Conservation (phyloP, 2,888 invertebrate species). For the Amaurobius ferox region DNA sequence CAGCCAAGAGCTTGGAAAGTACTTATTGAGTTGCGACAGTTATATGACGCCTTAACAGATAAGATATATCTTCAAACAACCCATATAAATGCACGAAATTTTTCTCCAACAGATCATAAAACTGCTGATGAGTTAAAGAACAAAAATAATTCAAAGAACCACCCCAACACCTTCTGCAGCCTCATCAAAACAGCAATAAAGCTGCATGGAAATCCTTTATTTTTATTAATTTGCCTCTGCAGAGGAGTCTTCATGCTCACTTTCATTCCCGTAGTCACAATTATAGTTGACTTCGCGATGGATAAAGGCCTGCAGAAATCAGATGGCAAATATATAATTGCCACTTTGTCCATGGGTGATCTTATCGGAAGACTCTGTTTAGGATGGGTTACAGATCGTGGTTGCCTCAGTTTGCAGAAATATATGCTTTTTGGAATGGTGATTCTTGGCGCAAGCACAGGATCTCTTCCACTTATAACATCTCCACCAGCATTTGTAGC, state of each 20-base stretch:
- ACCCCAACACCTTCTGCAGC: not conserved
- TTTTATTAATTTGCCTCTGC: slow-evolving; percentile 43
- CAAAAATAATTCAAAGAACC: not conserved
- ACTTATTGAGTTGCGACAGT: not conserved
- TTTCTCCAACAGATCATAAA: not conserved
- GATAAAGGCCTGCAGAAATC: slow-evolving; percentile 40
- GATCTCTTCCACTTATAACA: slow-evolving; percentile 19
- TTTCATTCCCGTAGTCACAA: slow-evolving; percentile 43
- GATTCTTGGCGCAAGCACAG: slow-evolving; percentile 12
- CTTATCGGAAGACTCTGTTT: slow-evolving; percentile 47
- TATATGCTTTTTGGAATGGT: slow-evolving; percentile 36
- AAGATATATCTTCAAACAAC: not conserved
- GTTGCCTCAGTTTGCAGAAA: slow-evolving; percentile 3
- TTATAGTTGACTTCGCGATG: slow-evolving; percentile 50
- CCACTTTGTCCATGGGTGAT: slow-evolving; percentile 45
- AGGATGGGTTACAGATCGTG: slow-evolving; percentile 55
- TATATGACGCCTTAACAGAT: not conserved
- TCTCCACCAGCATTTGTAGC: not conserved
- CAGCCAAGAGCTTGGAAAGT: not conserved
- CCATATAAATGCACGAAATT: not conserved
- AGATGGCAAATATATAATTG: slow-evolving; percentile 38
- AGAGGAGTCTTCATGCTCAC: slow-evolving; percentile 38
- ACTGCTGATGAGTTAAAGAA: not conserved
- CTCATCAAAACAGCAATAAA: slow-evolving; percentile 32
- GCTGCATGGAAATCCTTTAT: slow-evolving; percentile 47